Percentiles rank a stretch among this genome's conserved stretches.
These are phyloP conservation scores for Oceanodroma leucorhoa DNA, from an alignment of 2,797 vertebrate genomes.

Conservation along the genomic window DNA sequence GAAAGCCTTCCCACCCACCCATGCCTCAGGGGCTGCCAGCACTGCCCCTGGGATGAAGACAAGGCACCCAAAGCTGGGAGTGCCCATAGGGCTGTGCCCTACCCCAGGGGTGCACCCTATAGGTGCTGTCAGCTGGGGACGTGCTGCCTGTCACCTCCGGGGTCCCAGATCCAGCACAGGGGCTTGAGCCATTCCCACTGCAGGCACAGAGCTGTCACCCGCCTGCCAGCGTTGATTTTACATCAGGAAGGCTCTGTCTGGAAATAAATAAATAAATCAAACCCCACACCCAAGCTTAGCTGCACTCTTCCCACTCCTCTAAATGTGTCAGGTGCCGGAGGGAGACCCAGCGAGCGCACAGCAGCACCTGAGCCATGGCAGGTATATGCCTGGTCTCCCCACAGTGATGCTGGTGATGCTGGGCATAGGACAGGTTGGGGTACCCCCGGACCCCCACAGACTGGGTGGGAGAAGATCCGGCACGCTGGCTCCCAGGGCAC, in stretches of 20 bases:
- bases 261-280: background rate
- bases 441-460: background rate
- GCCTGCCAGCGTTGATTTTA: background rate
- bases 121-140: background rate
- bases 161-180: rapidly evolving
- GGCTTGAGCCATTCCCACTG: background rate
- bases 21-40: rapidly evolving
- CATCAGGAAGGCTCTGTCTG: background rate
- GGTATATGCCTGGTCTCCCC: background rate
- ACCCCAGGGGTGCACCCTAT: background rate
- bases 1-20: background rate
- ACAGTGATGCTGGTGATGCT: background rate
- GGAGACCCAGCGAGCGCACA: rapidly evolving
- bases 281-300: background rate
- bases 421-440: background rate
- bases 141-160: background rate
- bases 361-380: rapidly evolving
- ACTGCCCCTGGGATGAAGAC: background rate
- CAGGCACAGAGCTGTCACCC: rapidly evolving
- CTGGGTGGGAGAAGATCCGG: background rate
- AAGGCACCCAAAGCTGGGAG: background rate
- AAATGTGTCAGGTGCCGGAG: rapidly evolving
- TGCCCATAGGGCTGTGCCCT: rapidly evolving
- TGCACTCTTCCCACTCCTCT: background rate
- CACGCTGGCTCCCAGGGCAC: rapidly evolving